Base-by-base conservation (phyloP, 2,888 invertebrate genomes). In the Dasypolia templi region DNA sequence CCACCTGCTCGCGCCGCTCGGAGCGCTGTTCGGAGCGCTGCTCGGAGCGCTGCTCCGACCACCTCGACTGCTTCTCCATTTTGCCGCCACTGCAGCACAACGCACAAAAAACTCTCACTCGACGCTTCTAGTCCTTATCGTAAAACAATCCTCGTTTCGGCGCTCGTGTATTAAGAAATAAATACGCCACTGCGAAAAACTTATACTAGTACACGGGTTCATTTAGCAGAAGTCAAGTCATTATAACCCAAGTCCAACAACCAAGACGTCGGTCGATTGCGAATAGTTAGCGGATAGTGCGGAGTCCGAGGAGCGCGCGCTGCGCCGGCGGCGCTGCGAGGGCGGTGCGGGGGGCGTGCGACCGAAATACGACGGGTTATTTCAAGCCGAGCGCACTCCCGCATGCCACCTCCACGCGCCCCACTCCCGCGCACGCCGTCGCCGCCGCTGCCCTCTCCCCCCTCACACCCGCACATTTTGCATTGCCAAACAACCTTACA, bases 211-310 rank as follows among this genome's bases (percentile, higher is more conserved):
- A 93, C 96, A 96, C 96, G 96, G 96, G 95, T 96, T 96, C 96
- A 96, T 96, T 96, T 97, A 97, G 97, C 97, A 97, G 97, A 97
- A 97, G 97, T 97, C 96, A 97, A 97, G 97, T 97, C 97, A 97
- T 97, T 97, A 97, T 97, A 97, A 95, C 97, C 97, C 97, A 97
- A 97, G 96, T 96, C 96, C 96, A 96, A 97, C 96, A 96, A 97
- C 97, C 98, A 98, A 98, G 98, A 98, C 98, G 98, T 98, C 98
- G 98, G 98, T 98, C 98, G 98, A 98, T 98, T 98, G 98, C 98
- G 97, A 98, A 98, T 98, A 97, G 98, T 97, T 97, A 98, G 98
- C 98, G 98, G 98, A 97, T 97, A 98, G 97, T 98, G 97, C 96
- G 92, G 91, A 85, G 91, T 88, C 82, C 84, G 85, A 83, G 89